Evolutionary conservation across 2,113 vertebrate genomes (phyloP), one percentile per base, ranked within the genome.

Genomic region (Colossoma macropomum): DNA sequence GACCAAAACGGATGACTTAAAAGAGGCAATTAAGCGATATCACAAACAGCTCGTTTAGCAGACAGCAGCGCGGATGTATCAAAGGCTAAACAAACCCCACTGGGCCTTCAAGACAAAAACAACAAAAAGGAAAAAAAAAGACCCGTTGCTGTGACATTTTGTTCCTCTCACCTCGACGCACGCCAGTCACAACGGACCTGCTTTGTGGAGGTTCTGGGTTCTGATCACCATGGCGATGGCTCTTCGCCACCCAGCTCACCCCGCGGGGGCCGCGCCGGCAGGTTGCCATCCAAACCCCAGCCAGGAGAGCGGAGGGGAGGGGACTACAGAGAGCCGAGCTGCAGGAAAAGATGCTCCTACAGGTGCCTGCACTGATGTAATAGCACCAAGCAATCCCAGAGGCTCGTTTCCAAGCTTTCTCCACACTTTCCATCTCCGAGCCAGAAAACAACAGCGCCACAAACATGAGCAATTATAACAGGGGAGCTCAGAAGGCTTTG

Each of bases 141-240:
- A 89, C 87, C 92, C 92, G 93, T 94, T 94, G 94, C 93, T 91
- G 91, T 94, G 93, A 94, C 93, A 94, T 94, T 95, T 93, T 91
- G 92, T 92, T 95, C 91, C 91, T 92, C 92, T 92, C 92, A 94
- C 93, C 92, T 93, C 90, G 82, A 90, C 89, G 73, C 90, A 92
- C 85, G 88, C 89, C 89, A 91, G 93, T 91, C 93, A 93, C 93
- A 92, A 92, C 89, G 93, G 92, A 91, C 92, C 59, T 84, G 88
- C 90, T 91, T 90, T 91, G 90, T 89, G 83, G 84, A 90, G 90
- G 90, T 92, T 92, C 89, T 92, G 90, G 91, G 92, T 89, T 93
- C 90, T 86, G 84, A 92, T 95, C 92, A 92, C 94, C 93, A 95
- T 95, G 93, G 94, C 83, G 91, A 95, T 93, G 84, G 87, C 91